Base-by-base conservation (phyloP, 2,888 invertebrate species). In the Parasteatoda lunata region DNA sequence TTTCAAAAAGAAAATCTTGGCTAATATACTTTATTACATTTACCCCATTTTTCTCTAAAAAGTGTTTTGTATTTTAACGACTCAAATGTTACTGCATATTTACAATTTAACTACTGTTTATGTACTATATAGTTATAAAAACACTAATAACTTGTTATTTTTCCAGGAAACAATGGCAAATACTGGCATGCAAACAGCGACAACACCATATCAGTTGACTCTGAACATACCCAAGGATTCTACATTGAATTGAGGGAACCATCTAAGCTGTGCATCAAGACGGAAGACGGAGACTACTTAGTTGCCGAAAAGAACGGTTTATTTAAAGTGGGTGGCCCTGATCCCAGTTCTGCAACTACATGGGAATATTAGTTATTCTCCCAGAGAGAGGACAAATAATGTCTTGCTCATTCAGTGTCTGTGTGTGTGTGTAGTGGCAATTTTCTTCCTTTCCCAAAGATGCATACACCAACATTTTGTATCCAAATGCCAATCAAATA, bases 131-230 rank as follows among this genome's bases (percentile, higher is more conserved):
- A 30, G 30, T 30, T 1, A 30, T 30, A 30, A 30, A 30, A 30
- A 30, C 30, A 59, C 59, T 59, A 9, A 59, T 59, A 1, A 59
- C n/a, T 73, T 66, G 6, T 59, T 75, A 49, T 78, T 52, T n/a
- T 77, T 93, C 30, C 92, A 97, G 97, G 97, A 90, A 95, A 96
- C 92, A 97, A 96, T 93, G 96, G 96, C 91, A 97, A 97, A 92
- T 98, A 97, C 93, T 98, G 98, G 97, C 95, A 96, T 92, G 95
- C 96, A 80, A 96, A 96, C 91, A 95, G 95, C 90, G 98, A 98
- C 92, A 94, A 95, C 79, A 89, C 90, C 9, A 95, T 98, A 83
- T 94, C 95, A 59, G 96, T 97, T 87, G 98, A 97, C 92, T 94
- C 96, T 49, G 97, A 97, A 91, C 92, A 94, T 45, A 95, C 97